Evolutionary conservation across 2,113 vertebrate genomes (phyloP), one percentile per base, ranked within the genome.

Genomic region (Hoplias malabaricus): DNA sequence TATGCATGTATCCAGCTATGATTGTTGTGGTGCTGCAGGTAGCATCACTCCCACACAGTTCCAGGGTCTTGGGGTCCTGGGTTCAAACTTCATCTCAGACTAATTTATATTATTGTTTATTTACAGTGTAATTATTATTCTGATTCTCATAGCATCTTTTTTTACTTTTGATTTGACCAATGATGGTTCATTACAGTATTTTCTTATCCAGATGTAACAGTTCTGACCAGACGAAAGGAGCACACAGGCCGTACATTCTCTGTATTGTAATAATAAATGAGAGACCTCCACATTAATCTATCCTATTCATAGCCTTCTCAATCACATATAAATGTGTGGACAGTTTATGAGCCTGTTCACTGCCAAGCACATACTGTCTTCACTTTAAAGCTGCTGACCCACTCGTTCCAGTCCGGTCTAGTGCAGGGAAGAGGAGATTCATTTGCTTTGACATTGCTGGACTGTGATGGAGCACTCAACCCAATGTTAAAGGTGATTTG

Each of bases 351-450:
- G 43, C 2, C 0, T 27, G 57, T 12, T 56, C 13, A 27, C 34
- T 80, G 78, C 78, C 83, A 81, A 27, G 29, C 23, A 65, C n/a
- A 48, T 72, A 78, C 62, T 68, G 46, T 66, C 25, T 34, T 16
- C 19, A 23, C 72, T 16, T 74, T 31, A n/a, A 36, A 38, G 48
- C 36, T 9, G 16, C 73, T 63, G 16, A 46, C 73, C 33, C 56
- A 46, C 61, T 53, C 19, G 4, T 29, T 36, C 67, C 54, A 12
- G n/a, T n/a, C n/a, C n/a, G n/a, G n/a, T 67, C 53, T 68, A 21
- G 19, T 1, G 34, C 61, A 62, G 54, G 48, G 34, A 48, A 13
- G 31, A 34, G 69, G 43, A 78, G 75, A 80, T 46, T 57, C 23
- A 78, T 70, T 73, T 81, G 69, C 50, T 48, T 27, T 10, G 68